These are phyloP conservation scores for Oncorhynchus mykiss DNA, from an alignment of 2,113 vertebrate species.

Conservation along the genomic window DNA sequence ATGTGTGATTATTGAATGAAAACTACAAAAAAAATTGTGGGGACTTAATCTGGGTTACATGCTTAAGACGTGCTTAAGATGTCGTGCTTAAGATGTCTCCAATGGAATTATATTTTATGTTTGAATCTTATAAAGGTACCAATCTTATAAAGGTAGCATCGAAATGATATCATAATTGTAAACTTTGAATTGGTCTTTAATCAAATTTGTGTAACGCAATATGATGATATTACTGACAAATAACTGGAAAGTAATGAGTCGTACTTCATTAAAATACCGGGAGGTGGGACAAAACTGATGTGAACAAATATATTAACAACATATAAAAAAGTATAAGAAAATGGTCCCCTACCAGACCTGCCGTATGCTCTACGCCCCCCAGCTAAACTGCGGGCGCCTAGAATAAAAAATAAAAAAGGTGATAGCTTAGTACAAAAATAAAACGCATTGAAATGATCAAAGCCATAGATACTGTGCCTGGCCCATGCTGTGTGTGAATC, in stretches of 20 bases:
- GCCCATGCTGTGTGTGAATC: slow-evolving; percentile 46
- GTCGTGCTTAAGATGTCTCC: slow-evolving; percentile 22
- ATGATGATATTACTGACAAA: background rate
- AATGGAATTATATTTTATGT: slow-evolving; percentile 15
- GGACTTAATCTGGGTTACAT: slow-evolving; percentile 5
- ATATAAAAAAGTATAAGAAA: slow-evolving; percentile 68
- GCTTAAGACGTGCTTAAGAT: too few relatives aligned
- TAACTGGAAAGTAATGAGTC: background rate
- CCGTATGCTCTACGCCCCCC: slow-evolving; percentile 78
- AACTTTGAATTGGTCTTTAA: too few relatives aligned
- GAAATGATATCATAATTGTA: background rate
- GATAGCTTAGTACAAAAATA: slow-evolving; percentile 72
- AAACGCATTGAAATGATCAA: slow-evolving; percentile 57
- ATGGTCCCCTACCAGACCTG: slow-evolving; percentile 76
- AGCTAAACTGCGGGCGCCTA: slow-evolving; percentile 78
- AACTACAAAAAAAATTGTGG: background rate
- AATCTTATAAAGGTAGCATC: slow-evolving; percentile 3
- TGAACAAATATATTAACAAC: slow-evolving; percentile 60
- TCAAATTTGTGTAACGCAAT: background rate
- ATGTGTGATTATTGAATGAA: slow-evolving; percentile 29
- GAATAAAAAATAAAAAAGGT: slow-evolving; percentile 62
- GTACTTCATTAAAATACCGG: slow-evolving; percentile 47
- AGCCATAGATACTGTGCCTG: slow-evolving; percentile 49
- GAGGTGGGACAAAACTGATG: slow-evolving; percentile 66
- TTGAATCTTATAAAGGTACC: slow-evolving; percentile 13